Evolutionary conservation across 2,888 invertebrate species (phyloP).

Genomic region (Zygogramma bicolorata): DNA sequence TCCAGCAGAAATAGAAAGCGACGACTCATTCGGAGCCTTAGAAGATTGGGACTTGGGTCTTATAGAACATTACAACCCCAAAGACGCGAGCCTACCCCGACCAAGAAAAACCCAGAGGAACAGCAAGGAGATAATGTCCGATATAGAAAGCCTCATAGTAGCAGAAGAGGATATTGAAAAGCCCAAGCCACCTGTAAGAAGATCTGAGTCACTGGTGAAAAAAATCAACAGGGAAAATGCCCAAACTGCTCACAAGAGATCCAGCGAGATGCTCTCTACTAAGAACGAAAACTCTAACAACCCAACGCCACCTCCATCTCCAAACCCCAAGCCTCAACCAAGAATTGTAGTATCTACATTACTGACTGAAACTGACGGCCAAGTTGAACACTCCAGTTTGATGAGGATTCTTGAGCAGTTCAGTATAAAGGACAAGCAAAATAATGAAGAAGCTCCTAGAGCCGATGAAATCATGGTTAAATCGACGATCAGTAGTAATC

Average conservation of each 20-base stretch:
- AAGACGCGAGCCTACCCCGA: constrained; percentile 64
- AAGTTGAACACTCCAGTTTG: constrained; percentile 62
- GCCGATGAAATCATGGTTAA: constrained; percentile 26
- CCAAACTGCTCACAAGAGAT: constrained; percentile 41
- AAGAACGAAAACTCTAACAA: not conserved
- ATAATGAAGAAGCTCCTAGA: constrained; percentile 30
- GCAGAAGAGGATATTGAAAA: constrained; percentile 53
- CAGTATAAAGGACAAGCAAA: constrained; percentile 55
- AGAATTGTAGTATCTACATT: constrained; percentile 31
- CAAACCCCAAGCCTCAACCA: constrained; percentile 41
- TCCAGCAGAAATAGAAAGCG: constrained; percentile 65
- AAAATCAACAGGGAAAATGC: constrained; percentile 55
- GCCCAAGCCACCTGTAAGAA: constrained; percentile 57
- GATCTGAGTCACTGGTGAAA: constrained; percentile 60
- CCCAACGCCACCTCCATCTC: constrained; percentile 57
- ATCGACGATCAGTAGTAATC: constrained; percentile 32
- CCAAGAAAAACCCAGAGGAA: constrained; percentile 53
- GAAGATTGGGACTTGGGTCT: constrained; percentile 69
- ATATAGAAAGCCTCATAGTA: constrained; percentile 61
- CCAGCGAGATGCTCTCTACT: constrained; percentile 22
- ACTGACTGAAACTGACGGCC: constrained; percentile 52
- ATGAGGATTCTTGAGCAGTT: constrained; percentile 63
- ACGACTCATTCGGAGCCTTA: constrained; percentile 67
- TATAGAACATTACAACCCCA: constrained; percentile 66
- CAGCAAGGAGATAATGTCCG: constrained; percentile 55